These are phyloP conservation scores for Apogon talboti DNA, from an alignment of 2,797 vertebrate genomes.

Conservation along the genomic window DNA sequence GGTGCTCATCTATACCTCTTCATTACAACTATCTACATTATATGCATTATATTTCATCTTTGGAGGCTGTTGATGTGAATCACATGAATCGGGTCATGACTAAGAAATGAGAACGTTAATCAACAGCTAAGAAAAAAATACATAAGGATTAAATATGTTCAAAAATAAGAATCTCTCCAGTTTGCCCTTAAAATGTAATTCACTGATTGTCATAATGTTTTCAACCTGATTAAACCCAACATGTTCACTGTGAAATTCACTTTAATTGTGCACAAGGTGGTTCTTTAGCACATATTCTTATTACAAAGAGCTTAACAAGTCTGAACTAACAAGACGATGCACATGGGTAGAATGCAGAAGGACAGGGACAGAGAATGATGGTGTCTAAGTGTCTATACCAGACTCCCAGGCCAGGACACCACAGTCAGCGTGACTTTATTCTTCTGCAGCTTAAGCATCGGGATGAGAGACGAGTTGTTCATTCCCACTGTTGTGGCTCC, in stretches of 20 bases:
- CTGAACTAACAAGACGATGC: not conserved
- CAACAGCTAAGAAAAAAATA: constrained; percentile 38
- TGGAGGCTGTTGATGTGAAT: constrained; percentile 37
- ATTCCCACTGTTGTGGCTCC: constrained; percentile 91
- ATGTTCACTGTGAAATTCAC: constrained; percentile 1
- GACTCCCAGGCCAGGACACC: constrained; percentile 93
- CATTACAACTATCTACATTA: constrained; percentile 18
- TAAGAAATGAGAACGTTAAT: constrained; percentile 20
- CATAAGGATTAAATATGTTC: constrained; percentile 30
- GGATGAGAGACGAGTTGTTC: constrained; percentile 94
- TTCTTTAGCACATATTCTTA: not conserved
- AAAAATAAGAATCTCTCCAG: constrained; percentile 47
- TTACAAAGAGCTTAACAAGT: constrained; percentile 16
- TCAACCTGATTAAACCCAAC: constrained; percentile 44
- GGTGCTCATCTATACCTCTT: constrained; percentile 27
- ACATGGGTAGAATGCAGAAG: not conserved
- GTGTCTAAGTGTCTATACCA: constrained; percentile 77
- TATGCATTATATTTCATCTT: constrained; percentile 28
- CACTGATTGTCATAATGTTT: constrained; percentile 64
- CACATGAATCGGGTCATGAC: constrained; percentile 28
- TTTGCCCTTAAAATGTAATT: constrained; percentile 46
- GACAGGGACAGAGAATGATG: constrained; percentile 11
- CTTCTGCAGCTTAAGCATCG: constrained; percentile 94
- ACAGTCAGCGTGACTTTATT: constrained; percentile 92
- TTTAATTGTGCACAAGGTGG: constrained; percentile 10